Base-by-base conservation (phyloP, 2,113 vertebrate species). In the Irena cyanogastra region DNA sequence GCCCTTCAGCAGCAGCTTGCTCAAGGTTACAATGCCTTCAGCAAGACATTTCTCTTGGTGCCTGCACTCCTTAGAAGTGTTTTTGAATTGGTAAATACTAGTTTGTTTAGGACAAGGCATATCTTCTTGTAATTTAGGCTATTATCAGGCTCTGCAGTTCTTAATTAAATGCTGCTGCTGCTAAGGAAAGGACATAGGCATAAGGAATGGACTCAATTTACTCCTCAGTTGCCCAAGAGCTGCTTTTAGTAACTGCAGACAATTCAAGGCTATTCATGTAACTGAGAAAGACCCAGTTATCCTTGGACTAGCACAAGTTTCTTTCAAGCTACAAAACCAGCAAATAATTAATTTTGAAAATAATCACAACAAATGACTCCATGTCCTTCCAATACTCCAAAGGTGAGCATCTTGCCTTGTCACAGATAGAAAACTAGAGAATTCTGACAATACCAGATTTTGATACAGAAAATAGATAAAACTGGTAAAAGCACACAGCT, bases 91-190 rank as follows among this genome's bases (percentile, higher is more conserved):
- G 31, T 37, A 77, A 76, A 20, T 30, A 74, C 7, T 14, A 17
- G 41, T 78, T 89, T 78, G 16, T 54, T 79, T 59, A 52, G 85
- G 53, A 85, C 74, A 87, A 89, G 72, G 24, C 17, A 0, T 47
- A 78, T 39, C 77, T 78, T 92, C 64, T 27, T 78, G 9, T 11
- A 53, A 27, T 17, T 69, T 27, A 13, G 47, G 60, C 65, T 83
- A 86, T 28, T 35, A 68, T 86, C 50, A 39, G 35, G 35, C 64
- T 71, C 72, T 80, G 27, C 2, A 6, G 53, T 37, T 70, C 69
- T 87, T 91, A 94, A 87, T 93, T 60, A 87, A 91, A 82, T 54
- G 27, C 76, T 94, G 83, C 75, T 94, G 60, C 50, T 85, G 60
- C 63, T 74, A 90, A 83, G 11, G 30, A 74, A 66, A 88, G 47